phyloP scores from a whole-genome alignment of 1,140 invertebrate species.

The Bombus pascuorum region DNA sequence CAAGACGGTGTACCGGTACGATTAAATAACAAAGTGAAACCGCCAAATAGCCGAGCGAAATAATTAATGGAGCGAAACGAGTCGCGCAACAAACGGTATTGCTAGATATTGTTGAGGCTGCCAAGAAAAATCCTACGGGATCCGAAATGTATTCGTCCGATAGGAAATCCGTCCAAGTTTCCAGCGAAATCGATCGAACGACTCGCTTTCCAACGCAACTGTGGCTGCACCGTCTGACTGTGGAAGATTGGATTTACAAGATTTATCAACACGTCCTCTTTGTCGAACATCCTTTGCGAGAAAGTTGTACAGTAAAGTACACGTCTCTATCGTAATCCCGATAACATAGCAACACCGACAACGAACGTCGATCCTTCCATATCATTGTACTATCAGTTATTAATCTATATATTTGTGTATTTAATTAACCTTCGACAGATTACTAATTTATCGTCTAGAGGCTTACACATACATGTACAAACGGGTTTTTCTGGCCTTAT shows the following conservation, averaged over 20 bases:
- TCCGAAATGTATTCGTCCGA: slow-evolving; percentile 36
- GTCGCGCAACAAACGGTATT: neutral
- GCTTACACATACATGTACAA: too few species aligned
- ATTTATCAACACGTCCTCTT: slow-evolving; percentile 37
- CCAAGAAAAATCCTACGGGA: slow-evolving; percentile 24
- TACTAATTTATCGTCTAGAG: neutral
- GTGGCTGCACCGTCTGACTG: slow-evolving; percentile 13
- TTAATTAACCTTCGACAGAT: neutral
- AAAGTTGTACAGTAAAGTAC: neutral
- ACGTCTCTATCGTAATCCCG: neutral
- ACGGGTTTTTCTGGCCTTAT: neutral
- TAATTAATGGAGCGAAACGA: neutral
- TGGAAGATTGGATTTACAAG: slow-evolving; percentile 56
- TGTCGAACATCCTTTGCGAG: neutral
- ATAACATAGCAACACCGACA: neutral
- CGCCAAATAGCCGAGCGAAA: neutral
- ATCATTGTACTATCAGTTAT: too few species aligned
- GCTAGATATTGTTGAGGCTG: slow-evolving; percentile 16
- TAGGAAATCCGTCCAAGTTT: slow-evolving; percentile 31
- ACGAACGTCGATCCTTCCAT: too few species aligned
- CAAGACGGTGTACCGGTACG: neutral
- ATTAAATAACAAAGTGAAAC: neutral
- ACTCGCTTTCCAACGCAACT: slow-evolving; percentile 13
- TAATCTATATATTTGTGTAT: neutral
- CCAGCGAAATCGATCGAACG: slow-evolving; percentile 32